Base-by-base conservation (phyloP, 2,888 invertebrate species). In the Allophyes oxyacanthae region DNA sequence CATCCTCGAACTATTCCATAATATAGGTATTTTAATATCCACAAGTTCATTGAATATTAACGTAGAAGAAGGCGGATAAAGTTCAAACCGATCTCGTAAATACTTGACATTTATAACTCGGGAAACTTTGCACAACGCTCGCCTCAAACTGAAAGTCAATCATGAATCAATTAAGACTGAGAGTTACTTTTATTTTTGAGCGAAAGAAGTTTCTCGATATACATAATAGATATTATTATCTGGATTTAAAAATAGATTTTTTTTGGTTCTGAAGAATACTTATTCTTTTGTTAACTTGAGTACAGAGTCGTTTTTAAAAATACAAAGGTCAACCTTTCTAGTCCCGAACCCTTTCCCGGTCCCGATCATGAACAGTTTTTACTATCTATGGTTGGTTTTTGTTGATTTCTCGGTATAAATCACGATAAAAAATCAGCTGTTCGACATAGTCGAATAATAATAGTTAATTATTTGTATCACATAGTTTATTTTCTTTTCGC, bases 51-150 rank as follows among this genome's bases (percentile, higher is more conserved):
- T 9, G 20, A 75, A 58, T 66, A 62, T 66, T 65, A 65, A 66
- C 15, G 42, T 59, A 45, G 37, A 14, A 38, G 14, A 28, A 38
- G 9, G 45, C 38, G 32, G 40, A 34, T 25, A 15, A 56, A 66
- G 45, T 62, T 65, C n/a, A 30, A 48, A 41, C 11, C 15, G 32
- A 42, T 45, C 34, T 50, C 32, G n/a, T 49, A 54, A 72, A 72
- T 52, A 51, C 54, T 65, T 65, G 48, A 58, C 57, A 68, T 64
- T 75, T 60, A 57, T 57, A 50, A 63, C 41, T 63, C 56, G 5
- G 1, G 20, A 6, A 55, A 64, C 53, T 74, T 56, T 26, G 20
- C 20, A 28, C 6, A 6, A 28, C 7, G 6, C 6, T 38, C 50
- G 30, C 55, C 43, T n/a, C 52, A 37, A 55, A 52, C 63, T 49